These are phyloP conservation scores for Mugil cephalus DNA, from an alignment of 2,113 vertebrate species.

Conservation along the genomic window DNA sequence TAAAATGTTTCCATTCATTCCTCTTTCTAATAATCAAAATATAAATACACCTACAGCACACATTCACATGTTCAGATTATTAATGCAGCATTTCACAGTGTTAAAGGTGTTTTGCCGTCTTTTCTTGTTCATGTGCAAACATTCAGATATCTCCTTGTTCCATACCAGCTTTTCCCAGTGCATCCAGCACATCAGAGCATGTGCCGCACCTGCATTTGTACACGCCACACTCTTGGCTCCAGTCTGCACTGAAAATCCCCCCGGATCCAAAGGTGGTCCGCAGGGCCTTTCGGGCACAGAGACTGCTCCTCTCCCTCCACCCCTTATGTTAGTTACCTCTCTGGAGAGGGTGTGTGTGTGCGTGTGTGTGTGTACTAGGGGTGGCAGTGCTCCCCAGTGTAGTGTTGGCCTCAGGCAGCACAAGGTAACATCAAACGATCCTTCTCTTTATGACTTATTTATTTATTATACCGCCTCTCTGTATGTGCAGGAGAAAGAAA, in stretches of 20 bases:
- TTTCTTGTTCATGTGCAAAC: too few species aligned
- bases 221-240: constrained; percentile 12
- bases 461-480: constrained; percentile 64
- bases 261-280: constrained; percentile 37
- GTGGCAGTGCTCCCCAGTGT: constrained; percentile 71
- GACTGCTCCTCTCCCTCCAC: constrained; percentile 51
- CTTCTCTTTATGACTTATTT: constrained; percentile 81
- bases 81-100: too few species aligned
- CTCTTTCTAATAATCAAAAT: too few species aligned
- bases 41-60: too few species aligned
- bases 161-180: background rate
- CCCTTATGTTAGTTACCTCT: constrained; percentile 51
- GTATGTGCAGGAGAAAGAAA: constrained; percentile 33
- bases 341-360: constrained; percentile 43
- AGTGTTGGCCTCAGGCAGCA: constrained; percentile 80
- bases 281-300: constrained; percentile 37
- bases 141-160: background rate
- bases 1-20: too few species aligned
- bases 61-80: too few species aligned
- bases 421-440: constrained; percentile 83
- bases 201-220: constrained; percentile 20
- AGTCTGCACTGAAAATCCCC: constrained; percentile 22
- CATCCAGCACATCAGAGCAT: background rate
- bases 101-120: too few species aligned
- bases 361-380: constrained; percentile 38